Evolutionary conservation across 37 sponge, comb jelly and placozoan genomes (phyloP), one percentile per base, ranked within the genome.

Genomic region (Trichoplax adhaerens): DNA sequence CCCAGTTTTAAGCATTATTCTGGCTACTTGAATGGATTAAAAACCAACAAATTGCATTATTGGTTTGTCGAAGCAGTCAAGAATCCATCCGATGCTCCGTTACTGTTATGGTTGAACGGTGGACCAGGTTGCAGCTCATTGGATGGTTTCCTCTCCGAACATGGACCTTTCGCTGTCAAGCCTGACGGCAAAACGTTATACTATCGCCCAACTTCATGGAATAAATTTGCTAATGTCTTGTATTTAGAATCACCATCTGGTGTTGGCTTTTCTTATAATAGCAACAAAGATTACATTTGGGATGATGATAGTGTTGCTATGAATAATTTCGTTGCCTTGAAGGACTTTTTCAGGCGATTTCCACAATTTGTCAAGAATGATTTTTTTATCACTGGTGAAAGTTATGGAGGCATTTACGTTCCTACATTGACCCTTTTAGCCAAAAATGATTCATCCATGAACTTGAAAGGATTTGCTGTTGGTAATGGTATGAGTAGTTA

Each of bases 361-460:
- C 67, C 82, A 54, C 86, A 87, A 62, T 87, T 78, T 72, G 77
- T 65, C 54, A 69, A 70, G 6, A 72, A 83, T 64, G 88, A 87
- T 53, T 87, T 87, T 74, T 87, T 78, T 64, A 69, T 87, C 53
- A 29, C 29, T 29, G 88, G 88, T 8, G 88, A 87, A 68, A 84
- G 86, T 0, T 87, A 87, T 71, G 88, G 82, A 63, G 88, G 88
- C 3, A 87, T 87, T 1, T 87, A 87, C 64, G 77, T 87, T 8
- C 88, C 88, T 5, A 87, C 88, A 0, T 73, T 87, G 48, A 60
- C 78, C 64, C 10, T 29, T 29, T 29, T 29, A 29, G 29, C 29
- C 29, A 29, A 29, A 29, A 29, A 29, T 29, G 29, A 29, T 29
- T 29, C 29, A 29, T 29, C 29, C 29, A 29, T 29, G 29, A 29